These are phyloP conservation scores for Monopterus albus DNA, from an alignment of 2,113 vertebrate species.

Conservation along the genomic window DNA sequence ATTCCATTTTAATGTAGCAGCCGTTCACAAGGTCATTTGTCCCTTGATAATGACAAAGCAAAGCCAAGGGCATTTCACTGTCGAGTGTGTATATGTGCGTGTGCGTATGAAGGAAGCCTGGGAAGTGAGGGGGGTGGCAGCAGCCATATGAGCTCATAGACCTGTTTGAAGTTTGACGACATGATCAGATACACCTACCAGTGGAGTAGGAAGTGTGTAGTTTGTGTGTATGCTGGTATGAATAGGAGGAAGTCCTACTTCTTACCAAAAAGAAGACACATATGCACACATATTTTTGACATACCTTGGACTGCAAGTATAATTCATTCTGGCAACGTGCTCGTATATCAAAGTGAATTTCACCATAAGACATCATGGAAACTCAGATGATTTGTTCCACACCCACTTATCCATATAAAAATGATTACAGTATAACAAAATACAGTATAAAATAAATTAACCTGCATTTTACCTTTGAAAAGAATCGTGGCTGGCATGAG, in stretches of 20 bases:
- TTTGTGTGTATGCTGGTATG: not conserved
- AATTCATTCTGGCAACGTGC: too few species aligned
- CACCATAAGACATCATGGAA: too few species aligned
- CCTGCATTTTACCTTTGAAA: too few species aligned
- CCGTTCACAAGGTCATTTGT: constrained; percentile 70
- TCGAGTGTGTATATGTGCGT: constrained; percentile 26
- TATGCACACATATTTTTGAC: not conserved
- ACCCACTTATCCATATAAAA: too few species aligned
- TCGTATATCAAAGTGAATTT: too few species aligned
- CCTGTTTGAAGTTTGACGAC: constrained; percentile 45
- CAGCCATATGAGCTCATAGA: constrained; percentile 38
- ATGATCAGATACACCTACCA: constrained; percentile 3
- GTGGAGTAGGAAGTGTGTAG: not conserved
- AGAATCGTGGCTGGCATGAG: too few species aligned
- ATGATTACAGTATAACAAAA: too few species aligned
- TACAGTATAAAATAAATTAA: too few species aligned
- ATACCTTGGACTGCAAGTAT: too few species aligned
- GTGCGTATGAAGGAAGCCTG: constrained; percentile 6
- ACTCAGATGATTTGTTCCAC: too few species aligned
- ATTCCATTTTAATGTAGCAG: constrained; percentile 67
- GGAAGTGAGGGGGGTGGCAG: constrained; percentile 21
- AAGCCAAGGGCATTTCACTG: constrained; percentile 57
- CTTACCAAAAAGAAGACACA: not conserved
- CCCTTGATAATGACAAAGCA: constrained; percentile 71
- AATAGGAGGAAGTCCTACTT: not conserved